phyloP scores from a whole-genome alignment of 2,113 vertebrate genomes.

The Tiliqua scincoides region DNA sequence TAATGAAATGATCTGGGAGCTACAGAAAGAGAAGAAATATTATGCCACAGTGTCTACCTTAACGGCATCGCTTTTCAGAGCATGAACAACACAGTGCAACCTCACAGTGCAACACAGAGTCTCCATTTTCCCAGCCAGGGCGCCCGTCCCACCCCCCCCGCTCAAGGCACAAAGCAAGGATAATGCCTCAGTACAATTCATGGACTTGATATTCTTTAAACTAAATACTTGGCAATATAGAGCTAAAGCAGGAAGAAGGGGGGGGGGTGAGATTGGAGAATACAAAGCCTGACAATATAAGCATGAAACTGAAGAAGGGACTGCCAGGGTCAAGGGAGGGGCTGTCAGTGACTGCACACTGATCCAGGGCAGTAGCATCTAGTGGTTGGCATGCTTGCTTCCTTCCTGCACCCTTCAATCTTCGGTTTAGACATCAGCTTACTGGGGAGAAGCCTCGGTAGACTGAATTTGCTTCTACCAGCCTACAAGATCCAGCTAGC shows the following conservation, averaged over 20 bases:
- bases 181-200: neutral
- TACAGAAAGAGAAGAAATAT: constrained; percentile 1
- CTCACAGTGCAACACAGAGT: fast-evolving
- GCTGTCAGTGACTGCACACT: no score
- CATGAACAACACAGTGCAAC: neutral
- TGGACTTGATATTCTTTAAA: neutral
- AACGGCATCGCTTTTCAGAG: neutral
- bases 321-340: no score
- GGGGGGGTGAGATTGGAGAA: neutral
- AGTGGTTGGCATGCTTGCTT: no score
- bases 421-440: no score
- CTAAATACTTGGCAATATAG: neutral
- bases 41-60: neutral
- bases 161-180: neutral
- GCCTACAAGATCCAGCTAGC: no score
- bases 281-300: neutral
- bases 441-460: no score
- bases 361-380: no score
- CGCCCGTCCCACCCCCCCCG: neutral
- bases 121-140: neutral
- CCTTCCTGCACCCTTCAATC: no score
- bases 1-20: neutral
- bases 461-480: no score
- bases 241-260: neutral
- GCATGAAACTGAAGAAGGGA: neutral